These are phyloP conservation scores for Phragmatobia fuliginosa DNA, from an alignment of 2,888 invertebrate species.

Conservation along the genomic window DNA sequence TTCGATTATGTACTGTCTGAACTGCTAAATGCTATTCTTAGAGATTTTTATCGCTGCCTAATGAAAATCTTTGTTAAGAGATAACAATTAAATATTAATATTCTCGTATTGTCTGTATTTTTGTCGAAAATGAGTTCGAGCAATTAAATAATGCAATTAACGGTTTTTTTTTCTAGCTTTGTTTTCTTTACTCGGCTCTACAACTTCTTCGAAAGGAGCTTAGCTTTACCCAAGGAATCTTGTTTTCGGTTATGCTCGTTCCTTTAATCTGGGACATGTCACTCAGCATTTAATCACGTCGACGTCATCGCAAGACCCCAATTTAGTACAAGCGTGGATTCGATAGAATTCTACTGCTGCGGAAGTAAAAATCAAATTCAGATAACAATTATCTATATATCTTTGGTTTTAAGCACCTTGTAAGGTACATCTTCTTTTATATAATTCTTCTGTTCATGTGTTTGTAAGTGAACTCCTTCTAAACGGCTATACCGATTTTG, in stretches of 20 bases:
- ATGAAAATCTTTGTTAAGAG: conserved; percentile 45
- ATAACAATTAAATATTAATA: conserved; percentile 25
- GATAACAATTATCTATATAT: not conserved
- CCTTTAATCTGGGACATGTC: not conserved
- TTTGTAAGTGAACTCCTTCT: too few relatives aligned
- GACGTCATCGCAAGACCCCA: not conserved
- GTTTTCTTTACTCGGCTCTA: not conserved
- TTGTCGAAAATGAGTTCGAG: not conserved
- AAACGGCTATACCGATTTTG: too few relatives aligned
- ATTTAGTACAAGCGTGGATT: not conserved
- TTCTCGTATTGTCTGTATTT: not conserved
- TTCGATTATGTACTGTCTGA: conserved; percentile 66
- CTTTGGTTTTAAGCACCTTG: not conserved
- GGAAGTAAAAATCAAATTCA: not conserved
- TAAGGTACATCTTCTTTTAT: not conserved
- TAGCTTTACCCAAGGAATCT: not conserved
- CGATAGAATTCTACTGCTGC: conserved; percentile 1
- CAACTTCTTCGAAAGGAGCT: not conserved
- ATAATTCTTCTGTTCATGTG: too few relatives aligned
- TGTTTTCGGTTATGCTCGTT: not conserved
- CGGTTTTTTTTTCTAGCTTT: not conserved
- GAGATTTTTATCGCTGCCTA: conserved; percentile 37
- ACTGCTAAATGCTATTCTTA: conserved; percentile 44
- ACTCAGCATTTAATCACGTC: not conserved
- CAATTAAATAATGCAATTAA: not conserved